These are phyloP conservation scores for Ochropleura leucogaster DNA, from an alignment of 2,888 invertebrate species.

Conservation along the genomic window DNA sequence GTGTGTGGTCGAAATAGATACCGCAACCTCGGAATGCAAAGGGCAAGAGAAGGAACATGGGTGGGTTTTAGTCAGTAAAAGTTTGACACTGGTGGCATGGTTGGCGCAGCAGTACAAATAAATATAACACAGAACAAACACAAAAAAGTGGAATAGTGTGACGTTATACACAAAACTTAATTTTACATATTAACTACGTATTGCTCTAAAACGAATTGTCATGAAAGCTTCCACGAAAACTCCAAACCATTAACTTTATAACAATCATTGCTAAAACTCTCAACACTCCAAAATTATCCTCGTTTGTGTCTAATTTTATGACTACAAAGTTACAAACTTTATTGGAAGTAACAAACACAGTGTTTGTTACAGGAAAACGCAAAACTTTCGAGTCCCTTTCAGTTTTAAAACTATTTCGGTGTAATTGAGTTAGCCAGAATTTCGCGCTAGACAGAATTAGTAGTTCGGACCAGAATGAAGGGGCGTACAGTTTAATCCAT, in stretches of 20 bases:
- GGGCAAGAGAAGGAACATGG: no score
- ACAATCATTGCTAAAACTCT: slow-evolving; percentile 20
- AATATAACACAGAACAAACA: no score
- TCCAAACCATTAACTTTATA: slow-evolving; percentile 4
- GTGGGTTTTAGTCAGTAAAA: no score
- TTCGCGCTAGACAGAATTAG: slow-evolving; percentile 60
- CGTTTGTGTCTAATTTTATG: slow-evolving; percentile 26
- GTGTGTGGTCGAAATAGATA: no score
- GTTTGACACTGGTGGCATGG: no score
- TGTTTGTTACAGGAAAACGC: slow-evolving; percentile 34
- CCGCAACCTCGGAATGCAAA: no score
- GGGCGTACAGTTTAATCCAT: slow-evolving; percentile 56
- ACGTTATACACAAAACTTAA: no score
- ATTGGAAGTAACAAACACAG: slow-evolving; percentile 21
- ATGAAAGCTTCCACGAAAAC: background rate
- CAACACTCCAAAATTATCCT: slow-evolving; percentile 6
- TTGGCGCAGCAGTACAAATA: no score
- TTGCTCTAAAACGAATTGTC: no score
- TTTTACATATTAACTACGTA: no score
- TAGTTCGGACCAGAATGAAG: slow-evolving; percentile 50
- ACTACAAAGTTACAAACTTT: slow-evolving; percentile 13
- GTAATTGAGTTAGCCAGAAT: slow-evolving; percentile 69
- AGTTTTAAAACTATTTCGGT: slow-evolving; percentile 72
- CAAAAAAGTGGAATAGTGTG: no score
- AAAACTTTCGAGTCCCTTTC: slow-evolving; percentile 57